Percentiles rank a stretch among this genome's conserved stretches.
These are phyloP conservation scores for Zeuzera pyrina DNA, from an alignment of 2,888 invertebrate genomes.

Conservation along the genomic window DNA sequence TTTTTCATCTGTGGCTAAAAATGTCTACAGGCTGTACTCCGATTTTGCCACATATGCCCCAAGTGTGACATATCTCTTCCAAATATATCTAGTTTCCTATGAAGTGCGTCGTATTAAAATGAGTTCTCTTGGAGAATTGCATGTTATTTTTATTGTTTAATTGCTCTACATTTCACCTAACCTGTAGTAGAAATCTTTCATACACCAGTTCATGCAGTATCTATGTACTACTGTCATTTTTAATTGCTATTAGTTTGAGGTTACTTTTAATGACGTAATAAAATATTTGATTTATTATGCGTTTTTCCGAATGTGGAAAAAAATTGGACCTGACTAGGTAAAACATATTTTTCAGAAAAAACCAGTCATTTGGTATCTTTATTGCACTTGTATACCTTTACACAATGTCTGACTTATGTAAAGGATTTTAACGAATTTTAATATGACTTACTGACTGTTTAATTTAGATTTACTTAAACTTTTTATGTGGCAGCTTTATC, in stretches of 20 bases:
- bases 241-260: constrained; percentile 34
- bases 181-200: not conserved
- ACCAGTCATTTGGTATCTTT: too few species aligned
- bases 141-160: not conserved
- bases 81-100: constrained; percentile 43
- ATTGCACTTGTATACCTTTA: too few species aligned
- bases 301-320: too few species aligned
- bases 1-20: too few species aligned
- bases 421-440: too few species aligned
- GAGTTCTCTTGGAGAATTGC: constrained; percentile 22
- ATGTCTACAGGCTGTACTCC: constrained; percentile 57
- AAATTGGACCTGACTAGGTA: too few species aligned
- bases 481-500: too few species aligned
- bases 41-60: constrained; percentile 65
- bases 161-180: not conserved
- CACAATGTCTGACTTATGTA: too few species aligned
- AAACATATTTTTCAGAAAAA: too few species aligned
- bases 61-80: constrained; percentile 62
- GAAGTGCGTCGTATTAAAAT: constrained; percentile 53
- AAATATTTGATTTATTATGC: constrained; percentile 12
- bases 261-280: constrained; percentile 47
- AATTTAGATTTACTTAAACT: too few species aligned
- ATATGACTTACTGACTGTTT: too few species aligned
- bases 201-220: not conserved
- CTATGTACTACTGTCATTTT: constrained; percentile 3